Conservation (phyloP, 2,113 vertebrate genomes). For the Gallinago media region DNA sequence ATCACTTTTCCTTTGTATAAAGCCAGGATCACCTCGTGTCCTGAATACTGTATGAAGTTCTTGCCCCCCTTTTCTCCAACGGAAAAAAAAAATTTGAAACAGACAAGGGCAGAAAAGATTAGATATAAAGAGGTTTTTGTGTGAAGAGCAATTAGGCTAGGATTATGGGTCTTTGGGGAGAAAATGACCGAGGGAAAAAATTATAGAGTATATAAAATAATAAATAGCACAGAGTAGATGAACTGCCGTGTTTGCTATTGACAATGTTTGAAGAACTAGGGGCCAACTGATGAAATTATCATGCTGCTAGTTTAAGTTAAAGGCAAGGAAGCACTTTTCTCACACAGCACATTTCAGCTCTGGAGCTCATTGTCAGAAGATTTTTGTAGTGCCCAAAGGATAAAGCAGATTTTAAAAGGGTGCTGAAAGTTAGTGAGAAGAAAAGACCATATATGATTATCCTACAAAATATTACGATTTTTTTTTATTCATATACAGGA, state of each 20-base stretch:
- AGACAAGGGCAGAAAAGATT: background rate
- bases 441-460: background rate
- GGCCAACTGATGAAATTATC: background rate
- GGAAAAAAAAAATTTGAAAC: background rate
- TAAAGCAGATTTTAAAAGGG: background rate
- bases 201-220: background rate
- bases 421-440: background rate
- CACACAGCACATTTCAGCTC: background rate
- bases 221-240: background rate
- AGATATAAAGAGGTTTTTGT: background rate
- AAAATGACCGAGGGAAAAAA: background rate
- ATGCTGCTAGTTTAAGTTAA: background rate
- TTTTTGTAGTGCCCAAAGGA: background rate
- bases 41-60: background rate
- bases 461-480: background rate
- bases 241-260: background rate
- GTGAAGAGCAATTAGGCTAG: constrained; percentile 8
- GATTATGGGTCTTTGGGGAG: background rate
- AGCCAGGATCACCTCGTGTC: background rate
- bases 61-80: background rate
- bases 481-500: background rate
- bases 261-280: background rate
- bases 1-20: background rate
- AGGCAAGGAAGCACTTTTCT: background rate
- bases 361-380: background rate